These are phyloP conservation scores for Rhopalosiphum padi DNA, from an alignment of 1,140 invertebrate genomes.

Conservation along the genomic window DNA sequence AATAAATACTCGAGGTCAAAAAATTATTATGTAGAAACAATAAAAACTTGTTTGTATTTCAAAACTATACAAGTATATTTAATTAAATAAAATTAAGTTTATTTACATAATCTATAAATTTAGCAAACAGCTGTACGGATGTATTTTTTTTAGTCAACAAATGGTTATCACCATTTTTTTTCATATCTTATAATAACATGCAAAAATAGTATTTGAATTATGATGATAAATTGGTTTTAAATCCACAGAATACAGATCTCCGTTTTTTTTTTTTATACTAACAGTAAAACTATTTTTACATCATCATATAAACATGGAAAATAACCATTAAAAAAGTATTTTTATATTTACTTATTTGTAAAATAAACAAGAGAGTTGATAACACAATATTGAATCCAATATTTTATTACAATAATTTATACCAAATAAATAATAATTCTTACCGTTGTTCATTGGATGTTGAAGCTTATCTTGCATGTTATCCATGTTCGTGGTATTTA, in stretches of 20 bases:
- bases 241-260: background rate
- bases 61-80: too few relatives aligned
- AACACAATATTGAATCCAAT: background rate
- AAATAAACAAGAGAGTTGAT: background rate
- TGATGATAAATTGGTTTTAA: background rate
- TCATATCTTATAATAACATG: too few relatives aligned
- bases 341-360: background rate
- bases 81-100: too few relatives aligned
- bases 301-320: background rate
- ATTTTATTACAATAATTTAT: background rate
- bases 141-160: too few relatives aligned
- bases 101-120: too few relatives aligned
- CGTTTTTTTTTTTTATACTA: background rate
- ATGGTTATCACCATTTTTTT: too few relatives aligned
- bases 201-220: background rate
- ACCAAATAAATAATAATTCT: background rate
- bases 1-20: too few relatives aligned
- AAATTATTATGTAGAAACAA: too few relatives aligned
- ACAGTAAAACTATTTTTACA: background rate
- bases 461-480: conserved; percentile 22
- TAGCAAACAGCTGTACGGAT: too few relatives aligned
- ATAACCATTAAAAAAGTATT: background rate
- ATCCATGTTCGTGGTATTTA: conserved; percentile 41
- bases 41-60: too few relatives aligned
- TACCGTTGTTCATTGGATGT: conserved; percentile 39